phyloP scores from a whole-genome alignment of 2,113 vertebrate genomes.

The Pluvialis apricaria region DNA sequence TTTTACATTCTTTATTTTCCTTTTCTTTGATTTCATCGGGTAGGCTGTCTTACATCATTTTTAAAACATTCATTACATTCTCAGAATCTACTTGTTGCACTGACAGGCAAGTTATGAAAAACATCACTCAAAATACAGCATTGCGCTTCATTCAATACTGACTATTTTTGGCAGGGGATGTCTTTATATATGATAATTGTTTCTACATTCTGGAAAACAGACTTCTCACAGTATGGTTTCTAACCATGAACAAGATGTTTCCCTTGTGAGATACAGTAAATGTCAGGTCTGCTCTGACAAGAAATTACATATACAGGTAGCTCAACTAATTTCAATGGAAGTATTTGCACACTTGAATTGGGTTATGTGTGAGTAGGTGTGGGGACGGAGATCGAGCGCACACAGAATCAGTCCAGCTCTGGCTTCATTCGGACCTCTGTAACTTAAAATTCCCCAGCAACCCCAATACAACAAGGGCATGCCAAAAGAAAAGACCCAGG shows the following conservation, averaged over 20 bases:
- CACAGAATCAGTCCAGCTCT: neutral
- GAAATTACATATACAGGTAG: neutral
- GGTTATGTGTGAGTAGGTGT: neutral
- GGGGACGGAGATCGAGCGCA: fast-evolving
- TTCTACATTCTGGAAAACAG: neutral
- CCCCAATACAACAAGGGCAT: fast-evolving
- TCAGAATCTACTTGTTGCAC: neutral
- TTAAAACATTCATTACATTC: neutral
- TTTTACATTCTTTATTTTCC: neutral
- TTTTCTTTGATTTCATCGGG: neutral
- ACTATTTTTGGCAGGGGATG: neutral
- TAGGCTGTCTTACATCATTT: neutral
- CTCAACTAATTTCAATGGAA: neutral
- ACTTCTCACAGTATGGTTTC: neutral
- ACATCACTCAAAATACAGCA: neutral
- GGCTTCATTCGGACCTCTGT: neutral
- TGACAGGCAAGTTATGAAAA: neutral
- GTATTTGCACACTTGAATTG: neutral
- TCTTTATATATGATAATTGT: neutral
- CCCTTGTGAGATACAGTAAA: neutral
- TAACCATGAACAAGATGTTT: neutral
- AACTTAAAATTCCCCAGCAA: neutral
- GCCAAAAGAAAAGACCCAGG: neutral
- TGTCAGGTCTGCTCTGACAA: neutral
- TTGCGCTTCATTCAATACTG: neutral